These are phyloP conservation scores for Solea solea DNA, from an alignment of 2,113 vertebrate genomes.

Conservation along the genomic window DNA sequence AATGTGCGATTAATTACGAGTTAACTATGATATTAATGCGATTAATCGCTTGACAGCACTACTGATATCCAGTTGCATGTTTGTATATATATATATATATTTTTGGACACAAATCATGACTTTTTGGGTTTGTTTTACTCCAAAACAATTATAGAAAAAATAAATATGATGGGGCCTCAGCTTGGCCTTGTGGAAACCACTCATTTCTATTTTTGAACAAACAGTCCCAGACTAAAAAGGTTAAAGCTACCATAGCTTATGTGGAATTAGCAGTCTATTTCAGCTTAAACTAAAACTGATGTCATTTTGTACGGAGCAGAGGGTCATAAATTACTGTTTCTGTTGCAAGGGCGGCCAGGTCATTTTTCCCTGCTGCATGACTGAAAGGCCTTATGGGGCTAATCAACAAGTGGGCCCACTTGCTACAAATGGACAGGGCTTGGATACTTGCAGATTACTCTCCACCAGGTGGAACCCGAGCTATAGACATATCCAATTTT, in stretches of 20 bases:
- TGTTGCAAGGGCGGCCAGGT: constrained; percentile 4
- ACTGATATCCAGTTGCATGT: background rate
- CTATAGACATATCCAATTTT: constrained; percentile 32
- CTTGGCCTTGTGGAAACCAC: constrained; percentile 15
- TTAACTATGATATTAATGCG: too few relatives aligned
- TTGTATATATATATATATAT: too few relatives aligned
- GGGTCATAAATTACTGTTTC: constrained; percentile 30
- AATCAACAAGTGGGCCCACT: constrained; percentile 23
- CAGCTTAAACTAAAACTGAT: constrained; percentile 28
- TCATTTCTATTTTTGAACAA: constrained; percentile 19
- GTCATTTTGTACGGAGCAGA: constrained; percentile 4
- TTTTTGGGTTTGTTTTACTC: background rate
- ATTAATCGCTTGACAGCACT: too few relatives aligned
- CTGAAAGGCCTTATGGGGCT: constrained; percentile 45
- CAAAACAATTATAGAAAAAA: background rate
- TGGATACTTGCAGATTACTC: background rate
- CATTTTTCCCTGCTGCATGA: constrained; percentile 19
- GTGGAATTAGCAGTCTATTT: constrained; percentile 21
- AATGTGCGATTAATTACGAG: too few relatives aligned
- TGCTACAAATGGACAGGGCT: background rate
- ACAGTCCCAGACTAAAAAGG: constrained; percentile 6
- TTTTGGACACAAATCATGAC: background rate
- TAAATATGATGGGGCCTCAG: background rate
- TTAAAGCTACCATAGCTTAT: constrained; percentile 4
- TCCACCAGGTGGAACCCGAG: constrained; percentile 42